phyloP scores from a whole-genome alignment of 2,113 vertebrate genomes.

The Otolemur garnettii region DNA sequence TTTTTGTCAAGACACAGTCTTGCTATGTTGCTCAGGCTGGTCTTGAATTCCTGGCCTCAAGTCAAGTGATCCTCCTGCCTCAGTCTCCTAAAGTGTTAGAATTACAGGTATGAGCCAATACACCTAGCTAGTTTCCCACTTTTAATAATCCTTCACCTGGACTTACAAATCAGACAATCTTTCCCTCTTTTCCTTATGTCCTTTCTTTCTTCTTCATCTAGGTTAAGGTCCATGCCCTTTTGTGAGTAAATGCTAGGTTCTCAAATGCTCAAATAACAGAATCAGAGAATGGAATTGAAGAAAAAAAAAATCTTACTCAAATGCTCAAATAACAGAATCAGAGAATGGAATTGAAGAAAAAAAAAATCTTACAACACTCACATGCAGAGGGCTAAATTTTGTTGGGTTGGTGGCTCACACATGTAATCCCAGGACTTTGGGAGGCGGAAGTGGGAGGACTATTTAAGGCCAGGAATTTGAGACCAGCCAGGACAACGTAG shows the following conservation, averaged over 20 bases:
- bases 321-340: background rate
- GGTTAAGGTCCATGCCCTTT: background rate
- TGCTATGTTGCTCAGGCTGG: no score
- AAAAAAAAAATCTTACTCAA: background rate
- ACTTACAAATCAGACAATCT: background rate
- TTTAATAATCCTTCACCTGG: background rate
- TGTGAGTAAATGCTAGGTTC: background rate
- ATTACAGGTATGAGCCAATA: no score
- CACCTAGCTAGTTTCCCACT: background rate
- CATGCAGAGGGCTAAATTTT: background rate
- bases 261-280: background rate
- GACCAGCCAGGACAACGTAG: no score
- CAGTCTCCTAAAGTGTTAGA: no score
- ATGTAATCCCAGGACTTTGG: no score
- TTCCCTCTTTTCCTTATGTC: background rate
- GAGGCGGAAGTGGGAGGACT: no score
- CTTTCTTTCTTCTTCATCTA: background rate
- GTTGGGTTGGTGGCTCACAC: no score
- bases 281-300: background rate
- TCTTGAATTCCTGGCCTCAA: no score
- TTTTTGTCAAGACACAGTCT: no score
- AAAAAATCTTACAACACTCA: slow-evolving; percentile 1
- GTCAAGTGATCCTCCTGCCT: no score
- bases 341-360: background rate
- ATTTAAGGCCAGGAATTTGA: no score